Conservation (phyloP, 2,113 vertebrate genomes). For the Puma concolor region DNA sequence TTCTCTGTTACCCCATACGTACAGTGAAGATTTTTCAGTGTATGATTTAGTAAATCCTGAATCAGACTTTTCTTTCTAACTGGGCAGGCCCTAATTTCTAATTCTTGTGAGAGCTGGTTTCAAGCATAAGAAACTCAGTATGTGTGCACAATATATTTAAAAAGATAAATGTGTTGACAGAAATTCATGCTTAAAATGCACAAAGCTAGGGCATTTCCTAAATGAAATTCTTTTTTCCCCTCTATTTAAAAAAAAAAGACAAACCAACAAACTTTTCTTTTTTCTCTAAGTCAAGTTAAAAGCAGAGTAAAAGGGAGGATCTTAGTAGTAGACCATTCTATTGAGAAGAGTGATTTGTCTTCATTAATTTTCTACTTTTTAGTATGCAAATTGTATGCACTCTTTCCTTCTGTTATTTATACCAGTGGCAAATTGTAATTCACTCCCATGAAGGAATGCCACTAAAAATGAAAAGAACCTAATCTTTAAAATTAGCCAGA, state of each 20-base stretch:
- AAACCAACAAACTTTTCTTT: neutral
- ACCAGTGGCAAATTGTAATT: constrained; percentile 36
- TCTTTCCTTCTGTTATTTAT: constrained; percentile 11
- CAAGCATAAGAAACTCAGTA: neutral
- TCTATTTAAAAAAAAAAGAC: neutral
- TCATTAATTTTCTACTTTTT: constrained; percentile 55
- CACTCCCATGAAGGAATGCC: constrained; percentile 1
- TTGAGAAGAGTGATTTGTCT: constrained; percentile 50
- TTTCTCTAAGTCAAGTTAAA: neutral
- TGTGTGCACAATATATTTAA: neutral
- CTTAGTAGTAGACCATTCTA: neutral
- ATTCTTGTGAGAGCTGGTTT: neutral
- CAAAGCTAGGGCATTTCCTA: neutral
- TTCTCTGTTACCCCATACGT: neutral
- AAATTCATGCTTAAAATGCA: constrained; percentile 27
- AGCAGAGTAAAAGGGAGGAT: neutral
- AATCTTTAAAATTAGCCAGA: constrained; percentile 26
- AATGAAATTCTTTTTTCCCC: neutral
- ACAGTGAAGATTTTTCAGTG: neutral
- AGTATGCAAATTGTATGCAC: constrained; percentile 56
- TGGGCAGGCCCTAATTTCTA: neutral
- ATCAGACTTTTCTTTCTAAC: neutral
- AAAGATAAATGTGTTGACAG: neutral
- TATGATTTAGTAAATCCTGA: neutral
- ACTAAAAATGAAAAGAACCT: constrained; percentile 15